Base-by-base conservation (phyloP, 2,113 vertebrate species). In the Suricata suricatta region DNA sequence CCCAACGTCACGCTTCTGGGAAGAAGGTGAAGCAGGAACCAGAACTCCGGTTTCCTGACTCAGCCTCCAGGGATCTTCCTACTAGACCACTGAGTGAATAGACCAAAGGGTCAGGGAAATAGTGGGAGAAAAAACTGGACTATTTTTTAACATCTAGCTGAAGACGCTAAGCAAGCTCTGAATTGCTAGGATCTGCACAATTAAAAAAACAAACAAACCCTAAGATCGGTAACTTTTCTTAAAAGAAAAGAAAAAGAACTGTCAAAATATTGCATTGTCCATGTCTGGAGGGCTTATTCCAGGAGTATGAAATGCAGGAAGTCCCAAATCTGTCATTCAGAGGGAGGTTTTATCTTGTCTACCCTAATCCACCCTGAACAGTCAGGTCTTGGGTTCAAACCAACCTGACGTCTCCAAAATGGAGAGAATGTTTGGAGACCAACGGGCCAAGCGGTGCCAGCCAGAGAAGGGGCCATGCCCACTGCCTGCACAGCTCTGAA, bases 351-450 rank as follows among this genome's bases (percentile, higher is more conserved):
- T 13, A 64, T 41, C 38, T 63, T 35, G 8, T 68, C 21, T 2
- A 0, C 66, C 15, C 21, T 7, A 64, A 31, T 33, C 14, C 2
- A 52, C 33, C 14, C n/a, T 2, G 1, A 41, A 35, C 16, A 57
- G 63, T 44, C 57, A 77, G 82, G 35, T 47, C 66, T 64, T 57
- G 17, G 69, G 71, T 71, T 33, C 54, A 44, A 80, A 85, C 77
- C 85, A 35, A 31, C 27, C 23, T 66, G 87, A 54, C 74, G 35
- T 50, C 33, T 76, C 63, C 81, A 38, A 88, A 88, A 86, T 1
- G 6, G 76, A 91, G 82, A 54, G n/a, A 33, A 77, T 66, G 60
- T 97, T 85, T 88, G 77, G 63, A 92, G 90, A 97, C 57, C 77
- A 54, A 93, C 60, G 25, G 33, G 68, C 86, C 77, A 90, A 84